Base-by-base conservation (phyloP, 2,888 invertebrate species). In the Agonopterix alstromeriana region DNA sequence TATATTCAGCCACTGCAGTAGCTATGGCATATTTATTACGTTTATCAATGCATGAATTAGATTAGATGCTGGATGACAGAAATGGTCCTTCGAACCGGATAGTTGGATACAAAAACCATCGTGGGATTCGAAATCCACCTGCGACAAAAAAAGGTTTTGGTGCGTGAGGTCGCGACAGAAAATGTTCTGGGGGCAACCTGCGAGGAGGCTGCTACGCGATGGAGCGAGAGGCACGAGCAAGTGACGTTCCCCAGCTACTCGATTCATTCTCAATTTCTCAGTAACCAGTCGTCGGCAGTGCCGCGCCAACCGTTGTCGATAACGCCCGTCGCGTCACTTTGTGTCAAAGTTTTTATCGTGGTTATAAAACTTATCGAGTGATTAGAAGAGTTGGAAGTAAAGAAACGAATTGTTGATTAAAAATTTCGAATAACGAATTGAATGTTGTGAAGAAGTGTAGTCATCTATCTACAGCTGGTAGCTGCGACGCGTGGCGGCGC, bases 371-470 rank as follows among this genome's bases (percentile, higher is more conserved):
- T 64, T 73, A 61, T 65, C 74, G 63, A 65, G 77, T 78, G 69
- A 67, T 70, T 70, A 68, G 58, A 65, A 63, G 61, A 65, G 53
- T 67, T 59, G 53, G 58, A 68, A 66, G 69, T 66, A 70, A 62
- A 64, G 53, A 60, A 66, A 71, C 69, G 68, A 73, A 69, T 65
- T 60, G 52, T 61, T 63, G 45, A 51, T 63, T 64, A 55, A 63
- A 63, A 68, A 64, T 68, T 59, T 70, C 76, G 75, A 81, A 72
- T 65, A 75, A 73, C 75, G 75, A 81, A 74, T 73, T 67, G 54
- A 64, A 77, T 84, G 77, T 72, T 75, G 78, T 80, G 72, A 75
- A 73, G 69, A 69, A 77, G 82, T 81, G 80, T 42, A 47, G n/a
- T 46, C 14, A 38, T 45, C 46, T 42, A 47, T 52, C 49, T 50